phyloP scores from a whole-genome alignment of 2,113 vertebrate species.

The Lagenorhynchus albirostris region DNA sequence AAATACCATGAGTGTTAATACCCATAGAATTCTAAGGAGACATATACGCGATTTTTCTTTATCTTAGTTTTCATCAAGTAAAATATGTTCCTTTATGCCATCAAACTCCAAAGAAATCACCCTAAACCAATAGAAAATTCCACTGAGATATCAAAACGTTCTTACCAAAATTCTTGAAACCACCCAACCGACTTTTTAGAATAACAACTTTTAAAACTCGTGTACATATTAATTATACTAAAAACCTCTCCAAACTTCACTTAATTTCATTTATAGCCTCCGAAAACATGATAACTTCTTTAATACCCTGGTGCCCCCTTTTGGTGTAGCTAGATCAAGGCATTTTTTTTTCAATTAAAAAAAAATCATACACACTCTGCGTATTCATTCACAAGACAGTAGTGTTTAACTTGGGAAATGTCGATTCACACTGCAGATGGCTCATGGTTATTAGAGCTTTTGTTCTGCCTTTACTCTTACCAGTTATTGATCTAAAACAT shows the following conservation, averaged over 20 bases:
- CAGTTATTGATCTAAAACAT: slow-evolving; percentile 62
- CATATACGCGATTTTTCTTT: neutral
- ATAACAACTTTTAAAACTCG: neutral
- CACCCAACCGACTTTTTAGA: neutral
- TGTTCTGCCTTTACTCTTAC: slow-evolving; percentile 62
- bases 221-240: neutral
- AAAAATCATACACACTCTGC: slow-evolving; percentile 58
- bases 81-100: slow-evolving; percentile 9
- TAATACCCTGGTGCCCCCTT: slow-evolving; percentile 87
- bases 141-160: slow-evolving; percentile 20
- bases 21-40: neutral
- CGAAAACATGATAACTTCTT: slow-evolving; percentile 62
- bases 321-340: slow-evolving; percentile 82
- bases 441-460: slow-evolving; percentile 59
- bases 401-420: slow-evolving; percentile 78
- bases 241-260: slow-evolving; percentile 46
- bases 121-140: neutral
- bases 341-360: slow-evolving; percentile 63
- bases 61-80: slow-evolving; percentile 13
- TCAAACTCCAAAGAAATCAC: slow-evolving; percentile 35
- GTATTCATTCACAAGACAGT: slow-evolving; percentile 72
- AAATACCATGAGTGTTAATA: slow-evolving; percentile 19
- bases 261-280: slow-evolving; percentile 67
- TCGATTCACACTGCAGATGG: slow-evolving; percentile 65
- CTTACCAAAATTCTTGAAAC: slow-evolving; percentile 32